Percentiles rank a stretch among this genome's conserved stretches.
Evolutionary conservation across 2,888 invertebrate genomes (phyloP).

Genomic region (Mactromeris polynyma): DNA sequence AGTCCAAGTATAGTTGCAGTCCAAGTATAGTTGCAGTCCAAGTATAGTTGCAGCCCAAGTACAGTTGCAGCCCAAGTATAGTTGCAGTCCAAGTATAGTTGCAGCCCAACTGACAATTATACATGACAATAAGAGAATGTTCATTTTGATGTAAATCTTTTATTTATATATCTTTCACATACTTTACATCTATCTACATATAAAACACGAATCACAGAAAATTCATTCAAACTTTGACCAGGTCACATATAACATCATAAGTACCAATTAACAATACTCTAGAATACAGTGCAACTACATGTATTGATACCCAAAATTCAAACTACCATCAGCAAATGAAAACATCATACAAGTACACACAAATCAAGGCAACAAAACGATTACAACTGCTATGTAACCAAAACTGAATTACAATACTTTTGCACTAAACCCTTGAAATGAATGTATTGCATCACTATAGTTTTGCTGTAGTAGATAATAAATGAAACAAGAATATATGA

Average conservation of each 20-base stretch:
- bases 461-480: not conserved
- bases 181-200: constrained; percentile 25
- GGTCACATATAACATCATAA: not conserved
- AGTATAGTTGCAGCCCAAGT: too few relatives aligned
- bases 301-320: not conserved
- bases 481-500: not conserved
- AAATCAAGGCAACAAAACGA: too few relatives aligned
- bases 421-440: too few relatives aligned
- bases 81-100: too few relatives aligned
- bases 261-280: constrained; percentile 1
- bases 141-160: not conserved
- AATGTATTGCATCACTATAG: not conserved
- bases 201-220: not conserved
- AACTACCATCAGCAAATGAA: not conserved
- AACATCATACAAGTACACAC: not conserved
- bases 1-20: too few relatives aligned
- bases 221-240: not conserved
- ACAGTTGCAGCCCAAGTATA: too few relatives aligned
- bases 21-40: too few relatives aligned
- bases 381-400: too few relatives aligned
- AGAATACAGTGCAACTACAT: not conserved
- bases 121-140: too few relatives aligned
- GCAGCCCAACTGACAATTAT: too few relatives aligned
- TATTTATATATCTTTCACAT: constrained; percentile 17
- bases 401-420: too few relatives aligned